Base-by-base conservation (phyloP, 2,888 invertebrate genomes). In the Leptogaster cylindrica region DNA sequence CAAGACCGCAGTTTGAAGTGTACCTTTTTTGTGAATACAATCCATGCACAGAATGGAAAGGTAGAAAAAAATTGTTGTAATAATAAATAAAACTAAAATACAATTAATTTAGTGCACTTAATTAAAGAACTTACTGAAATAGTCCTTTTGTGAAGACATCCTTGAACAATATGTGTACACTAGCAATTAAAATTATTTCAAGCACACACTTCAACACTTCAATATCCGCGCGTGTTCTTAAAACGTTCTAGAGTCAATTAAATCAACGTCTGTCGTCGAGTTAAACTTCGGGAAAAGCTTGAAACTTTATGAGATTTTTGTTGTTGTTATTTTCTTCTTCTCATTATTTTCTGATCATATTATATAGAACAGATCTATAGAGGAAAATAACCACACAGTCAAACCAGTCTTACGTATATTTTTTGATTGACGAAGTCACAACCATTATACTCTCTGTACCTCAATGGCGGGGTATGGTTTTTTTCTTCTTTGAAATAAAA, bases 81-180 rank as follows among this genome's bases (percentile, higher is more conserved):
- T n/a, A n/a, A n/a, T n/a, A n/a, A n/a, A n/a, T n/a, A n/a, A n/a
- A n/a, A n/a, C n/a, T n/a, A n/a, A n/a, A n/a, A n/a, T n/a, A n/a
- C n/a, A n/a, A n/a, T n/a, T n/a, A n/a, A n/a, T n/a, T n/a, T n/a
- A n/a, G n/a, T 25, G 12, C 16, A 28, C 27, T 20, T n/a, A n/a
- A 51, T 14, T 2, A 7, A 20, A 10, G 12, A 23, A 63, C 63
- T 63, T 44, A 63, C 63, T 18, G 28, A 63, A 63, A 44, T 63
- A 63, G n/a, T 63, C 63, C 46, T 63, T 63, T 6, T 25, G 6
- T 7, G 63, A 44, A 52, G 52, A 52, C 52, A 52, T 52, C 52
- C 28, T 28, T 23, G n/a, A n/a, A n/a, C n/a, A n/a, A n/a, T n/a
- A n/a, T n/a, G n/a, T n/a, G n/a, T n/a, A n/a, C n/a, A n/a, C n/a